Base-by-base conservation (phyloP, 2,113 vertebrate genomes). In the Peucedramus taeniatus region DNA sequence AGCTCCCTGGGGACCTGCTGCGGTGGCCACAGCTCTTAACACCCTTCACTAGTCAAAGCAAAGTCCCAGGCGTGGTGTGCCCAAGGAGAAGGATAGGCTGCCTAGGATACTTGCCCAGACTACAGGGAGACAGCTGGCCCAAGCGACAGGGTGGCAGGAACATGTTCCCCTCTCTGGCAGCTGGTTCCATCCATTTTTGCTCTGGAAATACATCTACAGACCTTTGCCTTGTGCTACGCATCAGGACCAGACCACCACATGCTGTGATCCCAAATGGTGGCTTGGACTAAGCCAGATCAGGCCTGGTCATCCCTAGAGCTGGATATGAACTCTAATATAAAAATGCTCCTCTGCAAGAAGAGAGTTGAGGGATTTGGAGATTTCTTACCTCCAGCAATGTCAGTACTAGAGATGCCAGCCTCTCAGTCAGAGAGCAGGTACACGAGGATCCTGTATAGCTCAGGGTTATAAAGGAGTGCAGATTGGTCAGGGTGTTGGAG, bases 231-330 rank as follows among this genome's bases (percentile, higher is more conserved):
- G 69, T 65, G 35, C 56, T 87, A 2, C 57, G 83, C 44, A 27
- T 78, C 57, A 53, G 57, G 72, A 87, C 59, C 60, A 96, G 80
- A 93, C 80, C 44, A 39, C 88, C 79, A 49, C 94, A 94, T 81
- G 88, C 83, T 95, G 90, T 80, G 85, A 88, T 95, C 26, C 88
- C 90, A 96, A 92, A 93, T 88, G 94, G 68, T 92, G 87, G 78
- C 2, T 4, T 80, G 57, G 45, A 50, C 84, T 93, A 79, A 91
- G 94, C 84, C 63, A 88, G 72, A 68, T 87, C 85, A 83, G 72
- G 40, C 20, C 59, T 93, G 44, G 85, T 83, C 79, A 81, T 63
- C 51, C 15, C 31, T 42, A 45, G 60, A 56, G 56, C 80, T 94
- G 76, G 53, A 49, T 74, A 8, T 2, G 2, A 78, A n/a, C 60